Percentiles rank a stretch among this genome's conserved stretches.
Conservation (phyloP, 1,140 invertebrate genomes). For the Drosophila ogumai region DNA sequence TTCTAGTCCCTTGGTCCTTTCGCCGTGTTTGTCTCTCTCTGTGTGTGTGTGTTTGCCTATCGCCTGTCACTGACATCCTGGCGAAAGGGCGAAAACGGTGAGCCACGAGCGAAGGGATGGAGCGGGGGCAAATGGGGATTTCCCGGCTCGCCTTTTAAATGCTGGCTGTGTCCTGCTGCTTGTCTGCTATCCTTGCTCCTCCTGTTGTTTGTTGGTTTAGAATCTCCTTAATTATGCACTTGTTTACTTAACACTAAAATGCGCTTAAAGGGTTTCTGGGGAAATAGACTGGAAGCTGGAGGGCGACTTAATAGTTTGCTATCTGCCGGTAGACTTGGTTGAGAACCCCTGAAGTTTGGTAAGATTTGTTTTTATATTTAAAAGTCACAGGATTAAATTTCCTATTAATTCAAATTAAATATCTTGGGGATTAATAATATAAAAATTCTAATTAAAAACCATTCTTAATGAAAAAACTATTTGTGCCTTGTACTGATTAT, state of each 20-base stretch:
- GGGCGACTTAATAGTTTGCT: conserved; percentile 35
- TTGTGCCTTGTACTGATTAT: too few relatives aligned
- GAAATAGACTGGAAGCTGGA: conserved; percentile 47
- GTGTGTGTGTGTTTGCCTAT: conserved; percentile 59
- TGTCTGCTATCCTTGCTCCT: conserved; percentile 25
- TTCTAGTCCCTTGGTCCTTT: conserved; percentile 18
- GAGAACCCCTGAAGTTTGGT: neutral
- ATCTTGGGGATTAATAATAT: neutral
- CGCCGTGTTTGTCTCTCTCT: conserved; percentile 5
- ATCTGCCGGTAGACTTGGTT: conserved; percentile 3
- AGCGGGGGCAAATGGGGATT: conserved; percentile 4
- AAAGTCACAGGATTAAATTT: neutral
- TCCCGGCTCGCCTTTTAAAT: conserved; percentile 53
- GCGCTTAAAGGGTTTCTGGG: conserved; percentile 52
- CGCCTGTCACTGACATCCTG: conserved; percentile 73
- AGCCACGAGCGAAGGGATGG: neutral
- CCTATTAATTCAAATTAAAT: neutral
- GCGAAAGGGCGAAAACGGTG: conserved; percentile 32
- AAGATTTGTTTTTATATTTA: neutral
- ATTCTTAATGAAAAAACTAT: too few relatives aligned
- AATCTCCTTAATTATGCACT: conserved; percentile 66
- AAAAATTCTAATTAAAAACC: neutral
- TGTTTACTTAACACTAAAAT: conserved; percentile 61
- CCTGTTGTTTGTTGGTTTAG: conserved; percentile 45
- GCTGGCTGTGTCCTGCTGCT: conserved; percentile 31